Evolutionary conservation across 1,140 invertebrate species (phyloP).

Genomic region (Aplysia californica): DNA sequence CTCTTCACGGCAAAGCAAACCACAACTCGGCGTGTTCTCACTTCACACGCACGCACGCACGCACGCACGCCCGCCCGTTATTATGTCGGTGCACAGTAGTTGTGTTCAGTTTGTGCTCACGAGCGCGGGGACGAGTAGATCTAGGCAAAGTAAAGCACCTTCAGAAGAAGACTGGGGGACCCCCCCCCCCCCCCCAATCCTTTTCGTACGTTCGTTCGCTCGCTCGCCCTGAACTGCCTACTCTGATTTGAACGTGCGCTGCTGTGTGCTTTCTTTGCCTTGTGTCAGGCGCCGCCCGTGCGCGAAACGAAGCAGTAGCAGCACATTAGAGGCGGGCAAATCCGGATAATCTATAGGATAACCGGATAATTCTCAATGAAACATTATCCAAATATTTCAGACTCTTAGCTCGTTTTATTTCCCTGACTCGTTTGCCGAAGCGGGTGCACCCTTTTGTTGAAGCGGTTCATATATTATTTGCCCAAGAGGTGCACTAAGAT

Average conservation of each 20-base stretch:
- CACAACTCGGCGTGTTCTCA: not conserved
- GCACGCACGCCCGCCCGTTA: not conserved
- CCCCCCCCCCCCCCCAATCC: constrained; percentile 3
- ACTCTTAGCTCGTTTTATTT: too few species aligned
- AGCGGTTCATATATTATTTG: too few species aligned
- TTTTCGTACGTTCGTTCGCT: not conserved
- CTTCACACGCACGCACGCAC: not conserved
- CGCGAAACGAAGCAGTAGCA: too few species aligned
- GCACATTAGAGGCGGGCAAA: too few species aligned
- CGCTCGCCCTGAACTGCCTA: not conserved
- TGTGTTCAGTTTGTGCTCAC: not conserved
- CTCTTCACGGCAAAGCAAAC: not conserved
- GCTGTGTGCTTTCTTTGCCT: not conserved
- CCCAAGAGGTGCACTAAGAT: too few species aligned
- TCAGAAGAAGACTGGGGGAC: not conserved
- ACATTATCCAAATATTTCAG: too few species aligned
- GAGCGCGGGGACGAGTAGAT: not conserved
- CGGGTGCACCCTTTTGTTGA: too few species aligned
- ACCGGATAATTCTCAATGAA: too few species aligned
- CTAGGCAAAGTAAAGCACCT: not conserved
- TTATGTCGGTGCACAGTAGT: not conserved
- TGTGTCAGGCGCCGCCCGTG: too few species aligned
- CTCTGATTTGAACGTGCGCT: not conserved
- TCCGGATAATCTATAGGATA: too few species aligned
- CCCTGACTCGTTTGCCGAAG: too few species aligned